These are phyloP conservation scores for Staurois parvus DNA, from an alignment of 2,797 vertebrate species.

Conservation along the genomic window DNA sequence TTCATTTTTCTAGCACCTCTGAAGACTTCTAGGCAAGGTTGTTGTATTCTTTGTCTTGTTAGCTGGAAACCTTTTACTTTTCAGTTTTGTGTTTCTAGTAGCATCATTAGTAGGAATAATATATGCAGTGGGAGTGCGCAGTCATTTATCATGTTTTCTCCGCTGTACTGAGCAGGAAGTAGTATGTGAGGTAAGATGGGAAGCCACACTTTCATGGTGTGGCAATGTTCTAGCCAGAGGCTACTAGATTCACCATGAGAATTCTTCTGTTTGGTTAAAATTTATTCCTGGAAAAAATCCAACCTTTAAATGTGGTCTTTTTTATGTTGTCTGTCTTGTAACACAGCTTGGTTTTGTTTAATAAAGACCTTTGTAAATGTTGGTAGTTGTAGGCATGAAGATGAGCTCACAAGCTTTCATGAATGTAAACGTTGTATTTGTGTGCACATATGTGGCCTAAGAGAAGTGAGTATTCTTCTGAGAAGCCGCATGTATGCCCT, in stretches of 20 bases:
- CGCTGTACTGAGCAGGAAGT: background rate
- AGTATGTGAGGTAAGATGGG: background rate
- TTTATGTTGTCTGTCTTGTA: conserved; percentile 19
- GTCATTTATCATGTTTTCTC: conserved; percentile 2
- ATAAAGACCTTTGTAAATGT: background rate
- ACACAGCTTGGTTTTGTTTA: conserved; percentile 21
- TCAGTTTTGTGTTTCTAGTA: too few species aligned
- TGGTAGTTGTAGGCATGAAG: background rate
- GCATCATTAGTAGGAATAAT: too few species aligned
- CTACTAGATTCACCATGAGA: conserved; percentile 20
- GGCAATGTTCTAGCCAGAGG: conserved; percentile 30
- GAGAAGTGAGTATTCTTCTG: too few species aligned
- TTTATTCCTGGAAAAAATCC: conserved; percentile 35
- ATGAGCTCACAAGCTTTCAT: background rate
- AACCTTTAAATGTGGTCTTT: conserved; percentile 39
- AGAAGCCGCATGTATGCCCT: too few species aligned
- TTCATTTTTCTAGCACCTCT: too few species aligned
- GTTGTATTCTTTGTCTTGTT: too few species aligned
- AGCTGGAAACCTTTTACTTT: too few species aligned
- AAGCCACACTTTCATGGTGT: conserved; percentile 23
- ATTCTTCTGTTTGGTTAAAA: conserved; percentile 32
- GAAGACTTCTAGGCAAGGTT: too few species aligned
- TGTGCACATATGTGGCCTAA: too few species aligned
- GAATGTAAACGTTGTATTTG: background rate
- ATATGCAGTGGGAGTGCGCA: background rate